These are phyloP conservation scores for Nomada goodeniana DNA, from an alignment of 2,888 invertebrate species.

Conservation along the genomic window DNA sequence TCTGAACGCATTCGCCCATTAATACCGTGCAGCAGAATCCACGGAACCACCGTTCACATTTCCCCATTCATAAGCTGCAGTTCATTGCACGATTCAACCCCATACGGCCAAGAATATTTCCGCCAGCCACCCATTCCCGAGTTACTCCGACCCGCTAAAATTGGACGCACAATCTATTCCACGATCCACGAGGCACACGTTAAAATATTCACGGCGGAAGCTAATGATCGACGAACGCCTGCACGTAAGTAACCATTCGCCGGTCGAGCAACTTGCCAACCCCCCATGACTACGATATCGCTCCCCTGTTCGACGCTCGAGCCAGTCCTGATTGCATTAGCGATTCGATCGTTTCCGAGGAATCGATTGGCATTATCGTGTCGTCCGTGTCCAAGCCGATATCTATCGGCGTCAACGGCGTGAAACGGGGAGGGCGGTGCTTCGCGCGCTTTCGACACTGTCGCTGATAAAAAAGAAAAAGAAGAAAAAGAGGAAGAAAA, in stretches of 20 bases:
- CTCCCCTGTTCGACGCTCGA: background rate
- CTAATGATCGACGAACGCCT: background rate
- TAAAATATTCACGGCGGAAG: background rate
- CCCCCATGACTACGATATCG: slow-evolving; percentile 16
- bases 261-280: background rate
- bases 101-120: no score
- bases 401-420: background rate
- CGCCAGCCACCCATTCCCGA: no score
- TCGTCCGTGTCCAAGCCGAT: slow-evolving; percentile 24
- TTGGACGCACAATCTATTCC: no score
- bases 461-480: background rate
- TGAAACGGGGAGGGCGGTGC: background rate
- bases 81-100: no score
- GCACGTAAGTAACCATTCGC: slow-evolving; percentile 3
- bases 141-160: no score
- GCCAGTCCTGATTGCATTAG: slow-evolving; percentile 35
- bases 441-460: slow-evolving; percentile 19
- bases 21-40: no score
- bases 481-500: background rate
- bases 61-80: no score
- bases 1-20: no score
- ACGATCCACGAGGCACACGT: no score
- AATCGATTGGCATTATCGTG: slow-evolving; percentile 51
- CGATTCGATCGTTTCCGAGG: slow-evolving; percentile 39
- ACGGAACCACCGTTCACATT: no score